Percentiles rank a stretch among this genome's conserved stretches.
phyloP scores from a whole-genome alignment of 2,888 invertebrate species.

The Uropetala carovei region DNA sequence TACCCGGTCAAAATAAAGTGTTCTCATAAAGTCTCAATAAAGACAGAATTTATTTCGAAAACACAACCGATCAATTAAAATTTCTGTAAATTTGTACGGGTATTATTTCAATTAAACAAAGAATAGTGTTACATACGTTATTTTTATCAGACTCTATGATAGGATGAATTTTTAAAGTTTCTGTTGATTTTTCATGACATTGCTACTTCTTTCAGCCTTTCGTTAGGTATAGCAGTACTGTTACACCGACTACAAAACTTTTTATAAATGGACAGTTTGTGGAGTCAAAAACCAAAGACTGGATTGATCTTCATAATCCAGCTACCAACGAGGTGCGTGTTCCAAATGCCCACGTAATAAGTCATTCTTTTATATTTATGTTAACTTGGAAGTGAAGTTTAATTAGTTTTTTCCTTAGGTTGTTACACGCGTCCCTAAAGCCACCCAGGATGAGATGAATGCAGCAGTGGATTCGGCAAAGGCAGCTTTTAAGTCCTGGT shows the following conservation, averaged over 20 bases:
- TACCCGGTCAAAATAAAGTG: no score
- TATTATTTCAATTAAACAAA: no score
- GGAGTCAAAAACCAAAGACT: constrained; percentile 94
- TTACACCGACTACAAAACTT: constrained; percentile 88
- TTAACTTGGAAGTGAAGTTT: background rate
- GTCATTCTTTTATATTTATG: background rate
- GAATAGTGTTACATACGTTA: no score
- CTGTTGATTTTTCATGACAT: no score
- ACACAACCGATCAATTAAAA: no score
- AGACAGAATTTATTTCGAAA: no score
- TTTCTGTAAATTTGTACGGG: no score
- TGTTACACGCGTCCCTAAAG: constrained; percentile 89
- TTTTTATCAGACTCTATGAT: no score
- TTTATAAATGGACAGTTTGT: constrained; percentile 96
- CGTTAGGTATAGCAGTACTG: constrained; percentile 16
- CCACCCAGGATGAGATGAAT: constrained; percentile 92
- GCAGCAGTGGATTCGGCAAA: constrained; percentile 91
- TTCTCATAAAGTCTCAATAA: no score
- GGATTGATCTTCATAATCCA: constrained; percentile 97
- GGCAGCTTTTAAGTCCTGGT: constrained; percentile 90
- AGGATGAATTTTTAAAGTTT: no score
- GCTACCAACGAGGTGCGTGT: constrained; percentile 88
- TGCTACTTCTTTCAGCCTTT: constrained; percentile 6
- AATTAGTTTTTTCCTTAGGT: constrained; percentile 72
- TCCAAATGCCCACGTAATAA: background rate